Conservation (phyloP, 92 coral and sea anemone genomes). For the Bergia puertoricense region DNA sequence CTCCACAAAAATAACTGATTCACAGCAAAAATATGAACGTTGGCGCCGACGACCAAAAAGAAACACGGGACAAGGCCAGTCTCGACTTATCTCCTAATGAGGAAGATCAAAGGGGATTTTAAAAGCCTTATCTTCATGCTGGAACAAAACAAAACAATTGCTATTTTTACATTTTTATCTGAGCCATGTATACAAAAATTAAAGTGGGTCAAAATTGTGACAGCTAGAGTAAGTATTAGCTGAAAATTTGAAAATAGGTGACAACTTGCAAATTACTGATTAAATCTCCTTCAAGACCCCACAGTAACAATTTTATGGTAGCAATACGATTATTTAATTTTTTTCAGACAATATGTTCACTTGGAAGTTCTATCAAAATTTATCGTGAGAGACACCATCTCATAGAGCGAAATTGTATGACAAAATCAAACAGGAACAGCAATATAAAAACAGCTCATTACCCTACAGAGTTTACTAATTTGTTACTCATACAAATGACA, state of each 20-base stretch:
- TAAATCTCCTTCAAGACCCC: neutral
- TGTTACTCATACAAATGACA: slow-evolving; percentile 13
- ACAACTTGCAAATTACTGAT: neutral
- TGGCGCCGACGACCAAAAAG: neutral
- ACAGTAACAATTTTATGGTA: neutral
- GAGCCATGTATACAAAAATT: too few relatives aligned
- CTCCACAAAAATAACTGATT: neutral
- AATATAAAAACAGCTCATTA: slow-evolving; percentile 3
- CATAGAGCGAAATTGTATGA: neutral
- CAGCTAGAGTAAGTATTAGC: neutral
- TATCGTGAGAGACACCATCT: neutral
- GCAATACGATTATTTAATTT: neutral
- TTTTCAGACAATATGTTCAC: neutral
- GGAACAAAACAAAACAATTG: neutral
- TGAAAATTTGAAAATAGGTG: neutral
- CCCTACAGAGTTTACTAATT: slow-evolving; percentile 4
- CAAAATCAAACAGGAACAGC: neutral
- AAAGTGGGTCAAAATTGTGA: neutral
- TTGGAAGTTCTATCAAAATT: neutral
- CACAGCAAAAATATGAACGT: too few relatives aligned
- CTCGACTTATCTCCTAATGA: neutral
- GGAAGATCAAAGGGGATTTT: neutral
- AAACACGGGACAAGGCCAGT: neutral
- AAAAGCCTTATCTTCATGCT: neutral
- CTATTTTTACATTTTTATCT: neutral